Evolutionary conservation across 1,140 invertebrate genomes (phyloP), one percentile per base, ranked within the genome.

Genomic region (Drosophila pseudoananassae): DNA sequence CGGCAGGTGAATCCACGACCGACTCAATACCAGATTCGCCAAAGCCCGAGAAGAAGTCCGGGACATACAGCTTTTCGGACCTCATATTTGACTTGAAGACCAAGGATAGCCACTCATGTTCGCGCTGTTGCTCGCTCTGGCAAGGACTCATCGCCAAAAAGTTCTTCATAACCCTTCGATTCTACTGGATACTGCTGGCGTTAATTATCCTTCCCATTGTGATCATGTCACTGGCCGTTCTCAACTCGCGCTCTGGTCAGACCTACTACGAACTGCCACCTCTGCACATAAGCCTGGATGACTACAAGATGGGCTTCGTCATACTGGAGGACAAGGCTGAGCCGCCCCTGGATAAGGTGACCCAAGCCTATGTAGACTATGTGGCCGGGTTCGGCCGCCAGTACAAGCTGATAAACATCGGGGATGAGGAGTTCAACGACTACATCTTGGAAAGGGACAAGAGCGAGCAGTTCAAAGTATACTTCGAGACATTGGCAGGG

Each of bases 121-220:
- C 1, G 1, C 0, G 59, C 14, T 75, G 23, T 1, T 4, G 20
- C 0, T 75, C 65, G 76, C 20, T 31, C 20, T 93, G 93, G 75
- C 90, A 90, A 14, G 95, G 94, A 0, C 94, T 95, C 92, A 78
- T 95, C 17, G 80, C 94, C 15, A 95, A 95, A 71, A 93, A 94
- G 52, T 69, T 92, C 0, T 92, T 94, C 10, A 93, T 93, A 8
- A 92, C 93, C 0, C 82, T 90, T 20, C 88, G 94, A n/a, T 93
- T 93, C 23, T 94, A 94, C 92, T 66, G 94, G 4, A 73, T 93
- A 0, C 80, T 93, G 0, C 20, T 94, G 0, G 92, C 94, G 68
- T 94, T 95, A 73, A 92, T 94, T 17, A 43, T 93, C 2, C 92
- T 94, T 12, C 94, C 94, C 0, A 90, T 94, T 1, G 78, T 94